These are phyloP conservation scores for Leucopsar rothschildi DNA, from an alignment of 2,113 vertebrate genomes.

Conservation along the genomic window DNA sequence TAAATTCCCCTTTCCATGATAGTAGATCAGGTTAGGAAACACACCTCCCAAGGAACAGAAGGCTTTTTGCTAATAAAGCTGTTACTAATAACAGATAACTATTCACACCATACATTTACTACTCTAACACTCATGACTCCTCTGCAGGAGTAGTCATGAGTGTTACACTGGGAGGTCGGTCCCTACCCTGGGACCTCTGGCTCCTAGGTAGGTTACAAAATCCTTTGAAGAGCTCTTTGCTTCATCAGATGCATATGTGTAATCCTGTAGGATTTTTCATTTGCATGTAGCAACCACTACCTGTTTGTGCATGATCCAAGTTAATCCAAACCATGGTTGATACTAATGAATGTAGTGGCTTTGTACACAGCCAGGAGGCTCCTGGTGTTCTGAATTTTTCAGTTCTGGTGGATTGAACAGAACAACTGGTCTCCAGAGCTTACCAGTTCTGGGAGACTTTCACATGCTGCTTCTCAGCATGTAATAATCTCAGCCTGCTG, in stretches of 20 bases:
- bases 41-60: not conserved
- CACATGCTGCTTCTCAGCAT: not conserved
- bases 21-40: not conserved
- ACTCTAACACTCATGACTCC: accelerated
- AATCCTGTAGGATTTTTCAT: not conserved
- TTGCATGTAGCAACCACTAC: not conserved
- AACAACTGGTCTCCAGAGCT: not conserved
- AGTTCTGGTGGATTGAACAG: not conserved
- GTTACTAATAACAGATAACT: not conserved
- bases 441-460: not conserved
- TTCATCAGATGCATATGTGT: not conserved
- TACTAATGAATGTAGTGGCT: not conserved
- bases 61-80: not conserved
- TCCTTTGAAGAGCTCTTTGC: not conserved
- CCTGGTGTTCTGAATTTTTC: not conserved
- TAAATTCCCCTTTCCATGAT: not conserved
- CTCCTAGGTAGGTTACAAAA: not conserved
- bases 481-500: not conserved
- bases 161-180: not conserved
- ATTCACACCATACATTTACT: not conserved
- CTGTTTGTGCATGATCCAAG: not conserved
- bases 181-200: not conserved
- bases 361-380: not conserved
- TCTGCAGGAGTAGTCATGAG: not conserved
- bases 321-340: not conserved